Evolutionary conservation across 2,888 invertebrate species (phyloP).

Genomic region (Cantharis rufa): DNA sequence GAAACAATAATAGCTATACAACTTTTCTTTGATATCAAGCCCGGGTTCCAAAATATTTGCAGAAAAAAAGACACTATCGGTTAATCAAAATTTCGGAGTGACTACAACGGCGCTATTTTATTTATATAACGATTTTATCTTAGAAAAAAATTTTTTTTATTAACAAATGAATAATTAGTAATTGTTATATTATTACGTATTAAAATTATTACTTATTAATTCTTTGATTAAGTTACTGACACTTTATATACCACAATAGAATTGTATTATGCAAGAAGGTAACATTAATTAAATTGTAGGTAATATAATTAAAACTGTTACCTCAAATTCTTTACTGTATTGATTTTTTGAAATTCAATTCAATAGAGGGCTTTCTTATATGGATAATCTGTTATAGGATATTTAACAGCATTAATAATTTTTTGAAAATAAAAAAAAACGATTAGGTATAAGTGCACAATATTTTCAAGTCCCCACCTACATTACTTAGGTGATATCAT

Average conservation of each 20-base stretch:
- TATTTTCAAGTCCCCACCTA: slow-evolving; percentile 14
- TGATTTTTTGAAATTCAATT: background rate
- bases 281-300: background rate
- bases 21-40: too few relatives aligned
- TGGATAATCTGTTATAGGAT: background rate
- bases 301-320: background rate
- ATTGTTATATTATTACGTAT: background rate
- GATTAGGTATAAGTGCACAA: slow-evolving; percentile 14
- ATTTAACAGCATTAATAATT: background rate
- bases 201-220: background rate
- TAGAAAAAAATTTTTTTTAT: too few relatives aligned
- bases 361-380: background rate
- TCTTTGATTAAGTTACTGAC: background rate
- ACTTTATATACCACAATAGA: background rate
- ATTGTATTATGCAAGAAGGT: background rate
- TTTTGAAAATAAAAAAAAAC: background rate
- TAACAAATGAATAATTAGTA: too few relatives aligned
- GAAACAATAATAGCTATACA: too few relatives aligned
- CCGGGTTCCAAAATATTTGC: too few relatives aligned
- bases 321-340: background rate
- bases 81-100: background rate
- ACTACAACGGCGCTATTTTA: background rate
- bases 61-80: too few relatives aligned
- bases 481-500: slow-evolving; percentile 31
- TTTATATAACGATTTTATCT: too few relatives aligned